Percentiles rank a stretch among this genome's conserved stretches.
These are phyloP conservation scores for Chydorus sphaericus DNA, from an alignment of 2,888 invertebrate genomes.

Conservation along the genomic window DNA sequence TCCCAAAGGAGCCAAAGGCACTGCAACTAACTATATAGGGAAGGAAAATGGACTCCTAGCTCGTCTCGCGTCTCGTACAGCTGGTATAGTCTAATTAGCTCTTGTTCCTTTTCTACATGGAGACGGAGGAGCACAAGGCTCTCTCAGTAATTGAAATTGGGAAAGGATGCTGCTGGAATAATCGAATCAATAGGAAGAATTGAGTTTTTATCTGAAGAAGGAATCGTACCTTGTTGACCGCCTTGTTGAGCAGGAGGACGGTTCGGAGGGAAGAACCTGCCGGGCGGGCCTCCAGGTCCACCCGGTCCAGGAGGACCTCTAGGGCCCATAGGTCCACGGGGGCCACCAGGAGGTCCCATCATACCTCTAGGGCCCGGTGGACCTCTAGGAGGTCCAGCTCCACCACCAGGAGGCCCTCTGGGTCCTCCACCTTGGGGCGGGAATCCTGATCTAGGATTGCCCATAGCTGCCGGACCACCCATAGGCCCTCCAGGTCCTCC, in stretches of 20 bases:
- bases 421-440: slow-evolving; percentile 18
- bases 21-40: too few species aligned
- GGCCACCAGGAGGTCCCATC: slow-evolving; percentile 15
- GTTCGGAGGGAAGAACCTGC: slow-evolving; percentile 9
- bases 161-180: not conserved
- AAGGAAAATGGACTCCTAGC: too few species aligned
- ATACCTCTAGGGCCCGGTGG: slow-evolving; percentile 17
- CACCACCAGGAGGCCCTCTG: slow-evolving; percentile 15
- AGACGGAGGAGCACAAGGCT: not conserved
- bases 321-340: slow-evolving; percentile 4
- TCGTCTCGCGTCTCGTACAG: too few species aligned
- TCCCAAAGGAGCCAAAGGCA: too few species aligned
- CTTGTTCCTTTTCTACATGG: not conserved
- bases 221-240: not conserved
- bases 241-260: not conserved
- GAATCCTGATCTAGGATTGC: slow-evolving; percentile 17
- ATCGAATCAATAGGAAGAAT: not conserved
- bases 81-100: too few species aligned
- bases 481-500: slow-evolving; percentile 6
- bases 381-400: slow-evolving; percentile 12
- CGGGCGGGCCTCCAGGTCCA: slow-evolving; percentile 6
- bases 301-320: not conserved
- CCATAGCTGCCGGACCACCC: slow-evolving; percentile 8
- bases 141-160: not conserved
- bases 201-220: too few species aligned